Base-by-base conservation (phyloP, 2,113 vertebrate genomes). In the Halichoeres trimaculatus region DNA sequence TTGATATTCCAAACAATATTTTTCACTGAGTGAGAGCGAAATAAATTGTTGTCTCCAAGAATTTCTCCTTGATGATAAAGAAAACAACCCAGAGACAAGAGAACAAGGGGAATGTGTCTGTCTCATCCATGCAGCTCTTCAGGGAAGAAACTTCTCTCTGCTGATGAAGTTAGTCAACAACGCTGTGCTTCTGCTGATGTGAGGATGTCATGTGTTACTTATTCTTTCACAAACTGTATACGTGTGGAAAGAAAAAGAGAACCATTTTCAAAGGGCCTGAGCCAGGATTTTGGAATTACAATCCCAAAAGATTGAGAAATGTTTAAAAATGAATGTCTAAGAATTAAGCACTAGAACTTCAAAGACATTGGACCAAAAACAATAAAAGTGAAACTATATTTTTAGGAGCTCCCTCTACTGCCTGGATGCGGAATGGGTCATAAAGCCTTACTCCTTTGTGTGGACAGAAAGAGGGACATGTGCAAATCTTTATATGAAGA, bases 161-260 rank as follows among this genome's bases (percentile, higher is more conserved):
- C 67, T 78, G 61, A 86, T 83, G 9, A 81, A 70, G 52, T 89
- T 78, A 41, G 68, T 78, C 61, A 74, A 80, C 64, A 77, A 45
- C 8, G 0, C 8, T 19, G 16, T 23, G 23, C 17, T 62, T 84
- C 51, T 63, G 34, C n/a, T 62, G 34, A 70, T 68, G 53, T 64
- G 36, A 81, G 50, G 61, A 56, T 69, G 16, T 67, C 52, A 64
- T 47, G 20, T 35, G 3, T 23, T 70, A 14, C 41, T 69, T 62
- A 66, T 55, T 68, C 8, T 50, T 34, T 12, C 30, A 35, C 51
- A 66, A 73, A 57, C 54, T 62, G 40, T 41, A 35, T 51, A 13
- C 19, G 22, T 8, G 8, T 51, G 14, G 54, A 59, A 36, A 43
- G 43, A 68, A 8, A 30, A 59, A 59, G 26, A 30, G 36, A 71